Conservation (phyloP, 2,888 invertebrate species). For the Palloptera scutellata region DNA sequence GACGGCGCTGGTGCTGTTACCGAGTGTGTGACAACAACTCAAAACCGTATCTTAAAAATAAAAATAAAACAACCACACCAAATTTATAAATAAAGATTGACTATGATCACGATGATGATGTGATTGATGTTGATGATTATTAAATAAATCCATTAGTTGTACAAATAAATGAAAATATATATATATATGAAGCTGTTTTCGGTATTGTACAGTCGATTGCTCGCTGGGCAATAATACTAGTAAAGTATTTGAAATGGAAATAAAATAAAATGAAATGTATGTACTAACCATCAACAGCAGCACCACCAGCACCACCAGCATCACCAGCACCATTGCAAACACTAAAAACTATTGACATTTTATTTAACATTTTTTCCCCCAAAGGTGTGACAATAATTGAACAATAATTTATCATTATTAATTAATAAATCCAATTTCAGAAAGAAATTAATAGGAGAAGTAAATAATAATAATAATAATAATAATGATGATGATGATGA, state of each 20-base stretch:
- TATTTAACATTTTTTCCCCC: background rate
- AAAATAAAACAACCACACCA: background rate
- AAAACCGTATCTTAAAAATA: constrained; percentile 1
- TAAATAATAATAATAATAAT: background rate
- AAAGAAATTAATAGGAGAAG: background rate
- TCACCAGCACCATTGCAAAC: background rate
- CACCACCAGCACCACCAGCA: background rate
- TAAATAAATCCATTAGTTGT: constrained; percentile 21
- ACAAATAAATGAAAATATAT: constrained; percentile 22
- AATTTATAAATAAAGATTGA: no score
- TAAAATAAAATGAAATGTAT: no score
- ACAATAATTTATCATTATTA: constrained; percentile 35
- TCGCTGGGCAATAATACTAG: no score
- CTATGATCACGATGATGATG: no score
- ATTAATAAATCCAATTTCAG: constrained; percentile 28
- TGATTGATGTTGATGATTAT: background rate
- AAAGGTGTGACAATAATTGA: constrained; percentile 32
- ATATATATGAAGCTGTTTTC: no score
- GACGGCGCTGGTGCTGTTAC: background rate
- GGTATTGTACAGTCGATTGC: no score
- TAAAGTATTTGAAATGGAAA: no score
- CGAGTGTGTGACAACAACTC: background rate
- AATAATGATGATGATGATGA: no score
- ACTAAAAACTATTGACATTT: constrained; percentile 17
- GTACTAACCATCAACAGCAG: background rate